Evolutionary conservation across 2,113 vertebrate genomes (phyloP), one percentile per base, ranked within the genome.

Genomic region (Alexandromys fortis): DNA sequence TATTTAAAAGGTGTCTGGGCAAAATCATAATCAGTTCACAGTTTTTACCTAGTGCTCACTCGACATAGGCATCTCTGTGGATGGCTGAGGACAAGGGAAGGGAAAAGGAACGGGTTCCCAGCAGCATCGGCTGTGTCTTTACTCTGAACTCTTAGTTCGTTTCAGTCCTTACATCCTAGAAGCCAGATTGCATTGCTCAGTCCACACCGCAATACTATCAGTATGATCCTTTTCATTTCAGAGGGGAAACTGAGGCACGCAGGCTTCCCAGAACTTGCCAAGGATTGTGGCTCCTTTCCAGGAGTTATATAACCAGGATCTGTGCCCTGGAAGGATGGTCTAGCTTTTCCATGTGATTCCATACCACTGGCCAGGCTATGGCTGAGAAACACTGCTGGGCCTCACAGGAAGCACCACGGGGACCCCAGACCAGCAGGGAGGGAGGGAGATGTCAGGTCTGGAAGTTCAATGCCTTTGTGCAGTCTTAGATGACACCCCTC

Each of bases 311-410:
- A 38, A 49, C 47, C 47, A 81, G 70, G 9, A 33, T 19, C 2
- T 21, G 21, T 47, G 55, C 42, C 73, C 92, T 68, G 24, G 55
- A 75, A 33, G 17, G 19, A 63, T 68, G 73, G 7, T 14, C 33
- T 3, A 35, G 52, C 26, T 87, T 87, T 22, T 2, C 3, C 3
- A 7, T 38, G 26, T 35, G 33, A 7, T 61, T 17, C 26, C 5
- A 1, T 12, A 1, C 26, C 45, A 42, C 45, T 65, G 21, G 42
- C 5, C 65, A 33, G 47, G 68, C 67, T 3, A 0, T 0, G 12
- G 26, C 7, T 35, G 73, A 13, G 26, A n/a, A 52, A 42, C 10
- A 28, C 47, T 0, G 1, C 16, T n/a, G 7, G 2, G 2, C 2
- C 19, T 17, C 28, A 4, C 1, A n/a, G 61, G 7, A 8, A 24